Evolutionary conservation across 2,113 vertebrate species (phyloP).

Genomic region (Connochaetes taurinus): DNA sequence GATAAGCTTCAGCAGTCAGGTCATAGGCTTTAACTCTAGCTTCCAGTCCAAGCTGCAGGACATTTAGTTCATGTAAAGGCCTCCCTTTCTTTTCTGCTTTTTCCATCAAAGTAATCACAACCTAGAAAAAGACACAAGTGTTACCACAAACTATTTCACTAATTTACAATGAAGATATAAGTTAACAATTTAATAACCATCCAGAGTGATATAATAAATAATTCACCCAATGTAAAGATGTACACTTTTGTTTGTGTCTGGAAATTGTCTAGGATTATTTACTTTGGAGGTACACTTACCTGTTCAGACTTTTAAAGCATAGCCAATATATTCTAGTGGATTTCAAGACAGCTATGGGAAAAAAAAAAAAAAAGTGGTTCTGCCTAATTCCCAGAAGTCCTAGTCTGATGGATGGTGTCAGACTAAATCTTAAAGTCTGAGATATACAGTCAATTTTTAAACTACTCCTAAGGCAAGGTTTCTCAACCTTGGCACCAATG

Average conservation of each 20-base stretch:
- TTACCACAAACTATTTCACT: not conserved
- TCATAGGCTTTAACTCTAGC: constrained; percentile 85
- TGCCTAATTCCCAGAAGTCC: not conserved
- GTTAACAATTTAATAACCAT: not conserved
- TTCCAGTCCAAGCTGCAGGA: constrained; percentile 88
- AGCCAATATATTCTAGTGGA: not conserved
- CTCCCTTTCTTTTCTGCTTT: constrained; percentile 73
- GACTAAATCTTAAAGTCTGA: not conserved
- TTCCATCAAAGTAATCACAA: constrained; percentile 87
- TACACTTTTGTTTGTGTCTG: not conserved
- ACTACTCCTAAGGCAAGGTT: not conserved
- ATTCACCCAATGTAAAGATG: not conserved
- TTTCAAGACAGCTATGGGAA: not conserved
- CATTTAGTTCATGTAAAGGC: constrained; percentile 86
- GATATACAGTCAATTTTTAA: not conserved
- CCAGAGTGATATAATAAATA: not conserved
- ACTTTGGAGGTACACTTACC: not conserved
- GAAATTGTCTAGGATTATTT: not conserved
- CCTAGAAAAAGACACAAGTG: constrained; percentile 73
- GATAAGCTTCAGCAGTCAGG: constrained; percentile 85
- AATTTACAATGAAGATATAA: not conserved
- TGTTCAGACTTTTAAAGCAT: not conserved
- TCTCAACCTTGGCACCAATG: not conserved
- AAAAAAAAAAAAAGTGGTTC: not conserved
- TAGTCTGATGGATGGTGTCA: not conserved